These are phyloP conservation scores for Lordiphosa fenestrarum DNA, from an alignment of 2,888 invertebrate genomes.

Conservation along the genomic window DNA sequence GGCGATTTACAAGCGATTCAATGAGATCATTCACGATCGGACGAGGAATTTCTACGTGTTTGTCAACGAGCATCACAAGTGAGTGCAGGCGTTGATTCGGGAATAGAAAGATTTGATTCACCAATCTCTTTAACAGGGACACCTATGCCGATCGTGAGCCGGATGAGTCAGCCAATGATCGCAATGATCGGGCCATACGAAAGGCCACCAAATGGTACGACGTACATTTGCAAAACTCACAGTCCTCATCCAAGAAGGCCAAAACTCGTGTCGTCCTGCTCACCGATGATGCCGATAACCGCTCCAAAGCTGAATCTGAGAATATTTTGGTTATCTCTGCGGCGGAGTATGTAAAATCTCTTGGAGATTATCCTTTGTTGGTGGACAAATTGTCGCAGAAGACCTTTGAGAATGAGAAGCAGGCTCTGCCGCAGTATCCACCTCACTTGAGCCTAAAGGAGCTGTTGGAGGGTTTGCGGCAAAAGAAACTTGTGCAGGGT, in stretches of 20 bases:
- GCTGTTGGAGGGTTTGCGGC: constrained; percentile 90
- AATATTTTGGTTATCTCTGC: constrained; percentile 86
- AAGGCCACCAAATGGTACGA: constrained; percentile 91
- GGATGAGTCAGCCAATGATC: constrained; percentile 92
- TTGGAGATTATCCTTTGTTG: constrained; percentile 85
- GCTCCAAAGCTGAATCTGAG: constrained; percentile 85
- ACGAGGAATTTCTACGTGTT: constrained; percentile 93
- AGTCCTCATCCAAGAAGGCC: constrained; percentile 54
- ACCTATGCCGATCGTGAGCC: constrained; percentile 92
- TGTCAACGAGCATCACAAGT: constrained; percentile 98
- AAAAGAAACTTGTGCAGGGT: constrained; percentile 89
- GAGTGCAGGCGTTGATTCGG: constrained; percentile 68
- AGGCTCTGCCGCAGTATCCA: constrained; percentile 87
- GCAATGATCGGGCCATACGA: constrained; percentile 95
- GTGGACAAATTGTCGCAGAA: constrained; percentile 90
- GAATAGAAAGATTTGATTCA: neutral
- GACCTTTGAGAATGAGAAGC: constrained; percentile 83
- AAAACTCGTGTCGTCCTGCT: constrained; percentile 87
- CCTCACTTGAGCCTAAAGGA: constrained; percentile 90
- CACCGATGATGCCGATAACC: constrained; percentile 91
- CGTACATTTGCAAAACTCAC: constrained; percentile 83
- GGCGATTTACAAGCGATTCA: constrained; percentile 92
- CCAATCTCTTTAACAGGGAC: constrained; percentile 83
- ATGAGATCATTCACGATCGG: constrained; percentile 89
- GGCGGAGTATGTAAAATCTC: constrained; percentile 87